phyloP scores from a whole-genome alignment of 2,113 vertebrate genomes.

The Phalacrocorax carbo region DNA sequence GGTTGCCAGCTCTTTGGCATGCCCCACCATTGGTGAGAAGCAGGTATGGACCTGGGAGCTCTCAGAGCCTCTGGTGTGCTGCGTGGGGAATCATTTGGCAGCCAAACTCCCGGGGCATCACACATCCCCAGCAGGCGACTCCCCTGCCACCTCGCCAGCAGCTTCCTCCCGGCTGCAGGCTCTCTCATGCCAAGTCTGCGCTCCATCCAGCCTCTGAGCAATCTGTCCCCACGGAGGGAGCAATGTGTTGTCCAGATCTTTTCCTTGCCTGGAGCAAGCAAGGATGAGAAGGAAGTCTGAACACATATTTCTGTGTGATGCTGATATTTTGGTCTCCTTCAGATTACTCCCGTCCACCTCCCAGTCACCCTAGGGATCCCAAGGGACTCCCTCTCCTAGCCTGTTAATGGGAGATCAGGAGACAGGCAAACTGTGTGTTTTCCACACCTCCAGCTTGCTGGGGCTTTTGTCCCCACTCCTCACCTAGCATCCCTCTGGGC shows the following conservation, averaged over 20 bases:
- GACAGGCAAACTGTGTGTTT: too few relatives aligned
- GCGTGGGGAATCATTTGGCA: not conserved
- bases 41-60: not conserved
- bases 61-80: not conserved
- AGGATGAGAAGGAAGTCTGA: not conserved
- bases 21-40: not conserved
- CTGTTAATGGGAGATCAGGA: not conserved
- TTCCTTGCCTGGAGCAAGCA: not conserved
- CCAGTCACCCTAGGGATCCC: not conserved
- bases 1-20: not conserved
- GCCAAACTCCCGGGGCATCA: not conserved
- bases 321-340: not conserved
- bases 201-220: not conserved
- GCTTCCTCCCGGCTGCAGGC: not conserved
- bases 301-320: rapidly evolving
- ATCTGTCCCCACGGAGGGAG: not conserved
- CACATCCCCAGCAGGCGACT: not conserved
- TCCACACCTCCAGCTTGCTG: not conserved
- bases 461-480: not conserved
- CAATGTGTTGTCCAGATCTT: not conserved
- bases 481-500: not conserved
- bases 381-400: not conserved
- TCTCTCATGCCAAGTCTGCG: not conserved
- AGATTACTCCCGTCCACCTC: not conserved
- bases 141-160: not conserved